These are phyloP conservation scores for Procambarus clarkii DNA, from an alignment of 1,140 invertebrate species.

Conservation along the genomic window DNA sequence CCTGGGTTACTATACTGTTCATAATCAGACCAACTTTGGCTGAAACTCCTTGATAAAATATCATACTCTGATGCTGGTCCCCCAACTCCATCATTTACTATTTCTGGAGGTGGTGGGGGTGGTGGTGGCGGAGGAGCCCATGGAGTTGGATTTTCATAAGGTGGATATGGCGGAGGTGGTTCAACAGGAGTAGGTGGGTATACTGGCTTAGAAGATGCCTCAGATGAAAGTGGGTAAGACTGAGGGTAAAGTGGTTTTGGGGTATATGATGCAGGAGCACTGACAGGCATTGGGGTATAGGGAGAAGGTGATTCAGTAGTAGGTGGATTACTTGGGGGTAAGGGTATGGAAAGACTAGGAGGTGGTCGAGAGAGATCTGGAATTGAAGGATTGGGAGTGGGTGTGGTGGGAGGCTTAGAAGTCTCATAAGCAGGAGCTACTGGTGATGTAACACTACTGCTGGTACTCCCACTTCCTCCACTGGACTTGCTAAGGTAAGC, in stretches of 20 bases:
- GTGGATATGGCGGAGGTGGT: constrained; percentile 31
- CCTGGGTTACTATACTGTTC: constrained; percentile 42
- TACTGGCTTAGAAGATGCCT: constrained; percentile 25
- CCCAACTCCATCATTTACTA: constrained; percentile 1
- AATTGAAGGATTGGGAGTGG: constrained; percentile 35
- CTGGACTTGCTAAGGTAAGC: constrained; percentile 49
- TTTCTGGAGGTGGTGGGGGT: constrained; percentile 51
- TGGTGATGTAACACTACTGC: constrained; percentile 31
- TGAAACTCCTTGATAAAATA: constrained; percentile 24
- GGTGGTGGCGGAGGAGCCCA: constrained; percentile 45
- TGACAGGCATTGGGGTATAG: constrained; percentile 18
- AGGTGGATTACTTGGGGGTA: constrained; percentile 55
- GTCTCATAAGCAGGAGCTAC: constrained; percentile 25
- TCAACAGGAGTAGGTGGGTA: constrained; percentile 19
- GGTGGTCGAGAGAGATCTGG: constrained; percentile 66
- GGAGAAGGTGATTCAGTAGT: constrained; percentile 27
- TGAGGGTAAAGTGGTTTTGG: constrained; percentile 50
- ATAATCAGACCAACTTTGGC: constrained; percentile 45
- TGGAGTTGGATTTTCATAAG: constrained; percentile 27
- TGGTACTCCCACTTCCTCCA: background rate
- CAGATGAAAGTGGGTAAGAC: constrained; percentile 17
- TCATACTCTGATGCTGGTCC: constrained; percentile 41
- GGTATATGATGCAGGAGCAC: constrained; percentile 28
- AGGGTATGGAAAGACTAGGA: constrained; percentile 57
- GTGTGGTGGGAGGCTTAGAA: constrained; percentile 35